These are phyloP conservation scores for Champsocephalus gunnari DNA, from an alignment of 2,797 vertebrate species.

Conservation along the genomic window DNA sequence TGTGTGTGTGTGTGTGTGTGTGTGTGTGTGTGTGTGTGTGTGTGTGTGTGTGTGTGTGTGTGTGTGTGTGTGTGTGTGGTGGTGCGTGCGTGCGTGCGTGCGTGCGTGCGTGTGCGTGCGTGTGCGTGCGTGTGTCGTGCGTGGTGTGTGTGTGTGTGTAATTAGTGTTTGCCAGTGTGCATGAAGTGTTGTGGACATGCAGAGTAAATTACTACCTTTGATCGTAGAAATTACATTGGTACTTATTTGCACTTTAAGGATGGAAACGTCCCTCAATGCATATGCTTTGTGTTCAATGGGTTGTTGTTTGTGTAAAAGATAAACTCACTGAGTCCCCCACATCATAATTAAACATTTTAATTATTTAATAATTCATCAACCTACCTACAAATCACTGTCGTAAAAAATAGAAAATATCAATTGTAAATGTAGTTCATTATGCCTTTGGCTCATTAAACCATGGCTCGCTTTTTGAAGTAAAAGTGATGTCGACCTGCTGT, in stretches of 20 bases:
- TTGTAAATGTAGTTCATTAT: conserved; percentile 21
- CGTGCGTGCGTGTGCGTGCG: conserved; percentile 35
- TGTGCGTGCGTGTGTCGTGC: conserved; percentile 3
- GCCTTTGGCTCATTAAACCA: conserved; percentile 18
- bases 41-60: conserved; percentile 22
- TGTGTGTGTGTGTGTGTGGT: not conserved
- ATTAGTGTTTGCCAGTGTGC: conserved; percentile 24
- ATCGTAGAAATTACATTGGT: conserved; percentile 69
- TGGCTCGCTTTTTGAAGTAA: conserved; percentile 34
- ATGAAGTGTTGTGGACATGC: conserved; percentile 49
- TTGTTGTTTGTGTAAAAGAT: conserved; percentile 41
- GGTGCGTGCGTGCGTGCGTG: conserved; percentile 7
- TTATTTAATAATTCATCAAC: not conserved
- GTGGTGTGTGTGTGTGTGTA: not conserved
- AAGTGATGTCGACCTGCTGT: conserved; percentile 59
- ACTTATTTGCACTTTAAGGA: conserved; percentile 78
- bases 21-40: conserved; percentile 23
- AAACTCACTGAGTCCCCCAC: conserved; percentile 19
- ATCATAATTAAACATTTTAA: conserved; percentile 17
- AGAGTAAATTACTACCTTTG: conserved; percentile 70
- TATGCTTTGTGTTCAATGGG: conserved; percentile 44
- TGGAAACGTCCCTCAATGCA: conserved; percentile 35
- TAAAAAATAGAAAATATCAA: not conserved
- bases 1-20: conserved; percentile 20
- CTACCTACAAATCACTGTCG: not conserved